These are phyloP conservation scores for Rhamphomyia laevipes DNA, from an alignment of 2,888 invertebrate genomes.

Conservation along the genomic window DNA sequence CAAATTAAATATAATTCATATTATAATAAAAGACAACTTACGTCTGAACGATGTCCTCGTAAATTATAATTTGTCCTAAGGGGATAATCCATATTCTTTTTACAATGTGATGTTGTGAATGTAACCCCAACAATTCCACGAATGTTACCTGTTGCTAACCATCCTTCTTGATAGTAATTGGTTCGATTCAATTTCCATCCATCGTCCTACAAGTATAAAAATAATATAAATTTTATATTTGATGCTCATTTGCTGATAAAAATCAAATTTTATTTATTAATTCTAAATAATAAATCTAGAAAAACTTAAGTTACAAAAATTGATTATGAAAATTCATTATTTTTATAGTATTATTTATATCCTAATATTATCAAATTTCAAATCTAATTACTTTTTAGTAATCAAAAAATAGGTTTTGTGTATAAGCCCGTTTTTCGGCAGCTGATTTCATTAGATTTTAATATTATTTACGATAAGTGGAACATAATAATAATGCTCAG, in stretches of 20 bases:
- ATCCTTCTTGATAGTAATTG: slow-evolving; percentile 95
- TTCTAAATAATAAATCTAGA: no score
- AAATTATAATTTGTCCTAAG: slow-evolving; percentile 92
- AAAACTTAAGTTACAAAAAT: no score
- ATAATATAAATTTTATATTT: background rate
- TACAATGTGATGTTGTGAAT: slow-evolving; percentile 88
- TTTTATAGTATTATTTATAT: no score
- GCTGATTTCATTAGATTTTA: no score
- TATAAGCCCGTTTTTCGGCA: no score
- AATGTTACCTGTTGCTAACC: slow-evolving; percentile 92
- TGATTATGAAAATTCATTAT: no score
- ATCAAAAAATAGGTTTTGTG: no score
- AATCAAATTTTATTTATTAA: background rate
- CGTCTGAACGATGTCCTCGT: slow-evolving; percentile 91
- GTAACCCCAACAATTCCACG: slow-evolving; percentile 92
- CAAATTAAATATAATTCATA: background rate
- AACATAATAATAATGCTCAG: no score
- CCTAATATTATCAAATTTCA: no score
- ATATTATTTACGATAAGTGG: no score
- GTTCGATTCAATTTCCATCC: slow-evolving; percentile 92
- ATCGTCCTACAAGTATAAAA: slow-evolving; percentile 57
- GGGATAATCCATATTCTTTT: slow-evolving; percentile 75
- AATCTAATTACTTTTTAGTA: no score
- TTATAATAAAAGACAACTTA: slow-evolving; percentile 41
- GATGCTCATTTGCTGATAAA: background rate